These are phyloP conservation scores for Heliothis virescens DNA, from an alignment of 1,140 invertebrate genomes.

Conservation along the genomic window DNA sequence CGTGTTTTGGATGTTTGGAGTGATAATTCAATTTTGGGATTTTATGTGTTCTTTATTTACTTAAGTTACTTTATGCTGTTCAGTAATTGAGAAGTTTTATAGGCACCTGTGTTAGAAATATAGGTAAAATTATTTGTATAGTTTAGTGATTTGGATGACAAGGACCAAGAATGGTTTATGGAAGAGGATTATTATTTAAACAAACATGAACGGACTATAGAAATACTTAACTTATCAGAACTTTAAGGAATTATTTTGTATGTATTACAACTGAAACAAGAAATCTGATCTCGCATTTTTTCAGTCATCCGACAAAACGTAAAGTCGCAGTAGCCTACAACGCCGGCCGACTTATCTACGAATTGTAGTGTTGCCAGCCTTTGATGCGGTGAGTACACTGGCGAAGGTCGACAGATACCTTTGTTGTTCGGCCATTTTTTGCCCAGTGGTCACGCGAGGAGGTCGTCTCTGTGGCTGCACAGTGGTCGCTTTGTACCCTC, in stretches of 20 bases:
- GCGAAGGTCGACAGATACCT: neutral
- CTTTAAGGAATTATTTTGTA: neutral
- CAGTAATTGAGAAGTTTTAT: too few relatives aligned
- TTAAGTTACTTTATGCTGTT: too few relatives aligned
- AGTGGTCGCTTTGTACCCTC: constrained; percentile 16
- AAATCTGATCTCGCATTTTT: neutral
- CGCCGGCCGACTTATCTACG: neutral
- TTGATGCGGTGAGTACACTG: neutral
- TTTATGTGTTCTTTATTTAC: too few relatives aligned
- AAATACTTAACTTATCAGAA: neutral
- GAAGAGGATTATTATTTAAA: too few relatives aligned
- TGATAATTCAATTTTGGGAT: too few relatives aligned
- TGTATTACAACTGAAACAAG: too few relatives aligned
- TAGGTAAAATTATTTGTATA: too few relatives aligned
- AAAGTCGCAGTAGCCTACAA: neutral
- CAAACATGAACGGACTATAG: neutral
- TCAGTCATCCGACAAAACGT: neutral
- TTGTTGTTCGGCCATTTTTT: neutral
- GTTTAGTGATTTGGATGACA: too few relatives aligned
- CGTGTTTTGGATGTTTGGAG: neutral
- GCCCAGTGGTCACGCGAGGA: neutral
- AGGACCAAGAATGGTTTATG: too few relatives aligned
- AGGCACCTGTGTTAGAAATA: too few relatives aligned
- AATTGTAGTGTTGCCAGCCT: constrained; percentile 1
- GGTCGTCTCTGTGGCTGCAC: neutral